A percentile compares a stretch with the other conserved stretches of the same genome.
Evolutionary conservation across 2,113 vertebrate species (phyloP).

Genomic region (Varanus komodoensis): DNA sequence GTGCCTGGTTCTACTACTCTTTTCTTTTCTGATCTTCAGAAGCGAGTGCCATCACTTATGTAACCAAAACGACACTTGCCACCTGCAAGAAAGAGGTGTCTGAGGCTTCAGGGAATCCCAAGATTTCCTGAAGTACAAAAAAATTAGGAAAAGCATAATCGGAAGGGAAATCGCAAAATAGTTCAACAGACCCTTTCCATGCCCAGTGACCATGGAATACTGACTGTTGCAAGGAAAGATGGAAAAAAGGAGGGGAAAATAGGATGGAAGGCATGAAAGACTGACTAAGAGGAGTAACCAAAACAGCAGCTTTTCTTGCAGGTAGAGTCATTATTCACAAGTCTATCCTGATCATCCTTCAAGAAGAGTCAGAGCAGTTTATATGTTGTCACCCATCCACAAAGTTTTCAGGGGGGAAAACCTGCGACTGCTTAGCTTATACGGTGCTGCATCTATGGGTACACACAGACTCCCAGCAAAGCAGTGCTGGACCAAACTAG

Average conservation of each 20-base stretch:
- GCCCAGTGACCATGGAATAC: not conserved
- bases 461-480: not conserved
- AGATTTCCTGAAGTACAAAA: not conserved
- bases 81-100: not conserved
- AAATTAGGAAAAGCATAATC: no score
- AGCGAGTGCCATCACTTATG: not conserved
- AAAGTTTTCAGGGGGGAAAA: no score
- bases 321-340: not conserved
- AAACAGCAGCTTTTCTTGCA: not conserved
- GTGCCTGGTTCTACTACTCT: not conserved
- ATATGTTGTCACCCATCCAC: not conserved
- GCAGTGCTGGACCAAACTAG: not conserved
- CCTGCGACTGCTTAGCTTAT: not conserved
- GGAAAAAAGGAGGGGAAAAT: not conserved
- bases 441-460: not conserved
- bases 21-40: no score
- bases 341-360: not conserved
- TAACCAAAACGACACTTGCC: not conserved
- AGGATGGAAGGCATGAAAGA: not conserved
- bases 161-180: not conserved
- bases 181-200: not conserved
- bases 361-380: not conserved
- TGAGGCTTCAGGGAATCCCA: not conserved
- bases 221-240: not conserved
- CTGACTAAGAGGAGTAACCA: not conserved